Conservation (phyloP, 2,797 vertebrate species). For the Pseudopleuronectes americanus region DNA sequence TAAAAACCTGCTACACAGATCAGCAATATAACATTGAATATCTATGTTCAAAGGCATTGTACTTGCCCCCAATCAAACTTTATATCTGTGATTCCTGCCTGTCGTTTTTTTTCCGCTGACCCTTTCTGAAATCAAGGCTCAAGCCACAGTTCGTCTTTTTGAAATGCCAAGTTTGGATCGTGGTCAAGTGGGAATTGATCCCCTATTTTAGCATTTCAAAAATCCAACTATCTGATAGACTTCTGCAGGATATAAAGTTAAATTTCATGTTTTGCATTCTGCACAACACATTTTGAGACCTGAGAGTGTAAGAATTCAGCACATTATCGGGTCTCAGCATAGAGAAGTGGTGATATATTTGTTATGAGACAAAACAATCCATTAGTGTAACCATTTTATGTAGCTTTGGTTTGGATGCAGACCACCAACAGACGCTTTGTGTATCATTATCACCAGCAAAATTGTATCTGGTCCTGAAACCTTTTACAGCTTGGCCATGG, state of each 20-base stretch:
- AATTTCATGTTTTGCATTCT: slow-evolving; percentile 1
- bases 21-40: background rate
- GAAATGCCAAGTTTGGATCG: background rate
- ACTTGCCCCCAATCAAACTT: background rate
- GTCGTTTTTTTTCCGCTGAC: background rate
- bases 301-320: slow-evolving; percentile 13
- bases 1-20: slow-evolving; percentile 20
- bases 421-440: slow-evolving; percentile 48
- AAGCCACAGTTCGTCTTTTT: background rate
- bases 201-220: background rate
- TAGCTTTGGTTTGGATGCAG: slow-evolving; percentile 48
- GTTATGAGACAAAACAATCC: slow-evolving; percentile 41
- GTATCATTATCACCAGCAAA: slow-evolving; percentile 38
- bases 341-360: slow-evolving; percentile 37
- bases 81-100: background rate
- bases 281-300: slow-evolving; percentile 3
- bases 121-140: slow-evolving; percentile 6
- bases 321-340: slow-evolving; percentile 22
- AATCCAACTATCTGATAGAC: background rate
- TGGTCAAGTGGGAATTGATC: background rate
- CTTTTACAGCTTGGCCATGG: slow-evolving; percentile 38
- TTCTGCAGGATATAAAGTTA: background rate
- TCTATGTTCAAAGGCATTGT: background rate
- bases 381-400: slow-evolving; percentile 31
- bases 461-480: slow-evolving; percentile 39